Percentiles rank a stretch among this genome's conserved stretches.
phyloP scores from a whole-genome alignment of 2,113 vertebrate species.

The Campylomormyrus tamandua region DNA sequence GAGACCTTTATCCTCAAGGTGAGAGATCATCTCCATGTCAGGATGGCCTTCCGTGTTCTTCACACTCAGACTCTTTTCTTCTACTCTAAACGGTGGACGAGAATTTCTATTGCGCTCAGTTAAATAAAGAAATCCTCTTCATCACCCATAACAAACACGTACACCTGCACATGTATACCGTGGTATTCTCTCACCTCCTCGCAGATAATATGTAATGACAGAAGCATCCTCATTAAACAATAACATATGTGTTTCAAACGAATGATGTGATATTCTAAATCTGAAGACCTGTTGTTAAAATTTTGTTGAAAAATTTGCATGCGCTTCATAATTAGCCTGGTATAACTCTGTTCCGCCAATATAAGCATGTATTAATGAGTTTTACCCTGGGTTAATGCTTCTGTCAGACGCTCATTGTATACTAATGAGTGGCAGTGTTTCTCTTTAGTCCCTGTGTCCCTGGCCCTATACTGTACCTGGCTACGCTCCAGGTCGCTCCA shows the following conservation, averaged over 20 bases:
- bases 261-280: neutral
- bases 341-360: neutral
- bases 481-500: neutral
- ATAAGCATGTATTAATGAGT: neutral
- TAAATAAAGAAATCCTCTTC: neutral
- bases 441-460: neutral
- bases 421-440: neutral
- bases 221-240: neutral
- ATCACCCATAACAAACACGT: neutral
- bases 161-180: neutral
- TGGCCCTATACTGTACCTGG: neutral
- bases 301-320: neutral
- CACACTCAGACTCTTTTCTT: constrained; percentile 18
- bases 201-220: neutral
- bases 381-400: neutral
- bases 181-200: neutral
- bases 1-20: constrained; percentile 80
- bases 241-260: neutral
- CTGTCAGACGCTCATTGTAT: neutral
- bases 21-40: constrained; percentile 27
- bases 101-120: neutral
- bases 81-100: neutral
- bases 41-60: constrained; percentile 22
- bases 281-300: neutral
- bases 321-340: neutral